Base-by-base conservation (phyloP, 2,888 invertebrate genomes). In the Trachelus tabidus region DNA sequence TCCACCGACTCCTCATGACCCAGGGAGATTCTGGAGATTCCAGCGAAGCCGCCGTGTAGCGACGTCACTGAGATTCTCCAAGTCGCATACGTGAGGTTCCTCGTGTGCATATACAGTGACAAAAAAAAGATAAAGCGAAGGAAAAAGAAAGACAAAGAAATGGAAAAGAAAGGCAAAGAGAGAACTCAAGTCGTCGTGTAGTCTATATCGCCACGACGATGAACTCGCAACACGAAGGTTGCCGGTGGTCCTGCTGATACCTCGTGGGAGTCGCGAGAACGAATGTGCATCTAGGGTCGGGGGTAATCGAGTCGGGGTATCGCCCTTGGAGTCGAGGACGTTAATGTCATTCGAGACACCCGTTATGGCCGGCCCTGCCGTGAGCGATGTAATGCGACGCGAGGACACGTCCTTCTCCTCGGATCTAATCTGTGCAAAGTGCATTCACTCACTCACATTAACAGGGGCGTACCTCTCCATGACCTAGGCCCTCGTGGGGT, bases 361-460 rank as follows among this genome's bases (percentile, higher is more conserved):
- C 73, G 69, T 80, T 79, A 80, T 80, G 77, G 81, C 79, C 33
- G 69, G 23, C 23, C 40, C 23, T 23, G 40, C 40, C 40, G 40
- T 68, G 35, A 75, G 75, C 75, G 68, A 75, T 34, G 75, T 68
- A 75, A 75, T 15, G n/a, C 68, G n/a, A 79, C 76, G 68, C 77
- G 76, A 75, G 73, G 37, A 78, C 77, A 75, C 73, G 75, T 78
- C 80, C 80, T 82, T 82, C 79, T 56, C 23, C 74, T 77, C 79
- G 77, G 77, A 83, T 84, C 81, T 83, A 84, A 85, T 84, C 83
- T 82, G 75, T 74, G 81, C 74, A 79, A 83, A 86, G 84, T 84
- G 83, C 82, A 80, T 77, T 80, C 78, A 76, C 75, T 77, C 73
- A 80, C 78, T 80, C 71, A 75, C 78, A 78, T 79, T 81, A 80